phyloP scores from a whole-genome alignment of 2,797 vertebrate genomes.

The Helostoma temminkii region DNA sequence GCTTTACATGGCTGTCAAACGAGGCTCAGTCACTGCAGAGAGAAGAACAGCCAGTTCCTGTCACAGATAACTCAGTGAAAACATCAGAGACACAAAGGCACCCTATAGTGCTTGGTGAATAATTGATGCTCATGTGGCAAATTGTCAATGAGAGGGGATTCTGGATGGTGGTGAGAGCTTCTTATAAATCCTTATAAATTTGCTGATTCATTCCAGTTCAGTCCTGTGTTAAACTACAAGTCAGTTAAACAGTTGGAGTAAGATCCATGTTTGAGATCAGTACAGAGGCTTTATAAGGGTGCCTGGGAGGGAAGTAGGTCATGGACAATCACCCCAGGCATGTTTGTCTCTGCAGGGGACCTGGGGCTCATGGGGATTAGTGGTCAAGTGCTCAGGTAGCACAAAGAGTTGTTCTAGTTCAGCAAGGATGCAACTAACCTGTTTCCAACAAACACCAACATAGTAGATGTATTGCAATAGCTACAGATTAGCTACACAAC shows the following conservation, averaged over 20 bases:
- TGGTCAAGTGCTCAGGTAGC: slow-evolving; percentile 66
- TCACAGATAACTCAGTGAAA: slow-evolving; percentile 72
- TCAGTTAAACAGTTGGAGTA: slow-evolving; percentile 15
- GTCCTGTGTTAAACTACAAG: slow-evolving; percentile 35
- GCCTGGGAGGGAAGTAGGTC: slow-evolving; percentile 61
- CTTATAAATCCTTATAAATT: slow-evolving; percentile 38
- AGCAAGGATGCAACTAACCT: slow-evolving; percentile 50
- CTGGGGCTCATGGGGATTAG: slow-evolving; percentile 58
- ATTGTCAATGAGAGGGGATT: slow-evolving; percentile 65
- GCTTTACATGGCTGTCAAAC: slow-evolving; percentile 60
- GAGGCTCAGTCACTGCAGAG: slow-evolving; percentile 42
- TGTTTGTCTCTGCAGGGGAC: slow-evolving; percentile 74
- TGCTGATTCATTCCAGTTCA: slow-evolving; percentile 24
- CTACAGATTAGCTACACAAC: slow-evolving; percentile 8
- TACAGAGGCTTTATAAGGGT: slow-evolving; percentile 20
- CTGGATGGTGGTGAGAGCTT: slow-evolving; percentile 50
- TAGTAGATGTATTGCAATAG: slow-evolving; percentile 35
- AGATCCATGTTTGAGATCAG: slow-evolving; percentile 37
- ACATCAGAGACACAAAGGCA: slow-evolving; percentile 69
- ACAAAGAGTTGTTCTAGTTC: slow-evolving; percentile 69
- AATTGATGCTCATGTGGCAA: slow-evolving; percentile 77
- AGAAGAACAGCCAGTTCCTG: slow-evolving; percentile 67
- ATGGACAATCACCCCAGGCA: slow-evolving; percentile 71
- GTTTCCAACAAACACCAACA: slow-evolving; percentile 20
- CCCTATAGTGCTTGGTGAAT: slow-evolving; percentile 76